These are phyloP conservation scores for Incurvaria masculella DNA, from an alignment of 2,888 invertebrate species.

Conservation along the genomic window DNA sequence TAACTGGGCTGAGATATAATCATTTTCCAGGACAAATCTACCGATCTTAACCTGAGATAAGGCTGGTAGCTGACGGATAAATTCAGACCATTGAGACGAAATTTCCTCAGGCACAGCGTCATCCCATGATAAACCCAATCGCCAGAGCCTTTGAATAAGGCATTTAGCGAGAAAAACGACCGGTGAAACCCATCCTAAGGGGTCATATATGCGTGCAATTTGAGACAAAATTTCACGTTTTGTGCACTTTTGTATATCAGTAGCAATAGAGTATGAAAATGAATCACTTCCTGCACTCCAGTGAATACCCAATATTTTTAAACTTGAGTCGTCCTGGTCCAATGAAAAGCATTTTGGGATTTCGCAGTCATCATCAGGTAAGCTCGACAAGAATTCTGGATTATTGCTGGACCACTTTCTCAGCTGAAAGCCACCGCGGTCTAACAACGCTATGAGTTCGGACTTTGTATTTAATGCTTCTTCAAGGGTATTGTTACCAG, in stretches of 20 bases:
- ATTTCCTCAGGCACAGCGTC: background rate
- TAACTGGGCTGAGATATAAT: background rate
- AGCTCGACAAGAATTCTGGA: background rate
- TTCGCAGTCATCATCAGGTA: background rate
- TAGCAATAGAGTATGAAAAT: background rate
- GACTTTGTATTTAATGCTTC: no score
- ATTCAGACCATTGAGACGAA: background rate
- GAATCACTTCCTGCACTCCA: background rate
- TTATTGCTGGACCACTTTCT: background rate
- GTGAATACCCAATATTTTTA: background rate
- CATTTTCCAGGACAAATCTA: background rate
- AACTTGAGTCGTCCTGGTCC: background rate
- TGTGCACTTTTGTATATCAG: background rate
- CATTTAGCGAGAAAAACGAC: constrained; percentile 2
- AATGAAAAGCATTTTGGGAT: background rate
- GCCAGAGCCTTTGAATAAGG: background rate
- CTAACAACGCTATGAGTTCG: no score
- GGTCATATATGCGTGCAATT: constrained; percentile 3
- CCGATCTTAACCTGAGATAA: background rate
- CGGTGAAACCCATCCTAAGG: constrained; percentile 5
- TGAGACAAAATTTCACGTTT: constrained; percentile 1
- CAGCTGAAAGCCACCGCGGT: background rate
- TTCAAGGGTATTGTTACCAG: no score
- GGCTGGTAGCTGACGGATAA: background rate
- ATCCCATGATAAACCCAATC: background rate